These are phyloP conservation scores for Edolisoma coerulescens DNA, from an alignment of 2,113 vertebrate genomes.

Conservation along the genomic window DNA sequence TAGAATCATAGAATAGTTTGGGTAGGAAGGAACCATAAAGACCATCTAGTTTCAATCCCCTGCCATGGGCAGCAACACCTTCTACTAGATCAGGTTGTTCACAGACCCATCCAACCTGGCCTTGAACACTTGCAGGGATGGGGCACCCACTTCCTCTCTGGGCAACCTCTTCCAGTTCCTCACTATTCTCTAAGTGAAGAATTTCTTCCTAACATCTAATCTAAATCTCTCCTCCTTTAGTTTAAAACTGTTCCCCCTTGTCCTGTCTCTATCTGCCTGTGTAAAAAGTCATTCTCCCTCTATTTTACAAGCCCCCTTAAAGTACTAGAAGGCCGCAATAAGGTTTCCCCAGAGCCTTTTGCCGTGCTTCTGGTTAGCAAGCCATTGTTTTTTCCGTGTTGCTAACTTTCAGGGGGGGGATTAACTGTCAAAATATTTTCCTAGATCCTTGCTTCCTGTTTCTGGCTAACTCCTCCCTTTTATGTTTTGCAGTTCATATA, in stretches of 20 bases:
- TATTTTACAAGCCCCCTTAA: not conserved
- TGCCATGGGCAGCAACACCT: not conserved
- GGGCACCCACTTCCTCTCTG: not conserved
- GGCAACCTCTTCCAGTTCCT: not conserved
- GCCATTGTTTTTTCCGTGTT: not conserved
- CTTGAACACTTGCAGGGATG: not conserved
- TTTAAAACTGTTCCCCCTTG: not conserved
- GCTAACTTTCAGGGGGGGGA: not conserved
- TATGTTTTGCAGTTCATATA: constrained; percentile 11
- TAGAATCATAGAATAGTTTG: not conserved
- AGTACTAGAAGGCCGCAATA: not conserved
- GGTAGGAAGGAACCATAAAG: not conserved
- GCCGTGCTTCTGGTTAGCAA: not conserved
- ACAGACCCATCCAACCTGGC: not conserved
- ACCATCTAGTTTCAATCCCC: not conserved
- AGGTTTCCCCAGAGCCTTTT: not conserved
- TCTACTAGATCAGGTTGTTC: not conserved
- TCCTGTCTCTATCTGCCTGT: not conserved
- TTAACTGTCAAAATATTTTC: not conserved
- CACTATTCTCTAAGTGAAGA: not conserved
- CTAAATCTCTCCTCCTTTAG: not conserved
- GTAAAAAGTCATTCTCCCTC: not conserved
- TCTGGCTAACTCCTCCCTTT: constrained; percentile 23
- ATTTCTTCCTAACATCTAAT: not conserved
- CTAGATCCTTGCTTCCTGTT: constrained; percentile 21